Base-by-base conservation (phyloP, 2,113 vertebrate species). In the Rostratula benghalensis region DNA sequence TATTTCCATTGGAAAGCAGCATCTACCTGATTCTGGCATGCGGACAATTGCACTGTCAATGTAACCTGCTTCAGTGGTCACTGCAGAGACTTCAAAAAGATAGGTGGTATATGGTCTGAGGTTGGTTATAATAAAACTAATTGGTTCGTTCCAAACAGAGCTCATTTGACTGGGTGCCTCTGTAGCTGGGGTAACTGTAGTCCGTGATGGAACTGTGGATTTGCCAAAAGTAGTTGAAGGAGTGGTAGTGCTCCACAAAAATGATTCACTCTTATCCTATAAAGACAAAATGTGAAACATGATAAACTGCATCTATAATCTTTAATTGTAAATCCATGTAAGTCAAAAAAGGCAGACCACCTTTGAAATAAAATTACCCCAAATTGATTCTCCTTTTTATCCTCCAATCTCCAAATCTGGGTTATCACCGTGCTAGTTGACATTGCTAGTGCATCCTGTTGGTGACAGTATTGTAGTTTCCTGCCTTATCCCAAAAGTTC, bases 61-160 rank as follows among this genome's bases (percentile, higher is more conserved):
- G 95, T 99, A 99, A 48, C 99, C 99, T 89, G 99, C 99, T 75
- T 99, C 99, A 8, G 98, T 99, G 70, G 99, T 99, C 90, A 99
- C 98, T 67, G 99, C 99, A n/a, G 99, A 99, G 81, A 99, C 99
- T 97, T 99, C 99, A 89, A 99, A 99, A 23, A 99, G 98, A 53
- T 99, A 99, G 4, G 99, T 98, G 2, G 99, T 99, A 51, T 99
- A 99, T 41, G 99, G 98, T 69, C 98, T 98, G 81, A 99, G 98
- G 90, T 98, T 98, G 71, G 98, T 98, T 86, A 99, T 97, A 63
- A 98, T 97, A 69, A 99, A 99, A 45, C 98, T 99, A 92, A 99
- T 99, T 10, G 99, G 99, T 64, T 99, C 98, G 41, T 97, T 98
- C 99, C 99, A 99, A 90, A 98, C 97, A 43, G 98, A 98, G 76